Evolutionary conservation across 2,113 vertebrate genomes (phyloP).

Genomic region (Festucalex cinctus): DNA sequence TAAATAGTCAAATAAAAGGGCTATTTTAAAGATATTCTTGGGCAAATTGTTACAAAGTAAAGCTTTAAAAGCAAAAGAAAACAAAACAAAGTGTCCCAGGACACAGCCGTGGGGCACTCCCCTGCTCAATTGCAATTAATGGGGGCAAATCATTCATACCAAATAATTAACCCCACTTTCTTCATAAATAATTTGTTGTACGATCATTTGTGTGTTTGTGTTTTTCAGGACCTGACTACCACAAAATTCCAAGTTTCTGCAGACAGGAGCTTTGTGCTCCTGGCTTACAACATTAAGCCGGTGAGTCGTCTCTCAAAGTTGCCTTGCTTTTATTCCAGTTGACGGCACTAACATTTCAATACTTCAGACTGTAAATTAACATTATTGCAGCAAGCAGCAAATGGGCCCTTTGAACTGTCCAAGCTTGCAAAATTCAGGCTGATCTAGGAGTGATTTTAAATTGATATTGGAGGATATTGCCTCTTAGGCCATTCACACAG

Average conservation of each 20-base stretch:
- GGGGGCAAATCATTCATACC: not conserved
- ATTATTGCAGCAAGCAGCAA: not conserved
- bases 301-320: slow-evolving; percentile 56
- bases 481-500: not conserved
- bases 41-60: too few relatives aligned
- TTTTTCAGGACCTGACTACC: slow-evolving; percentile 51
- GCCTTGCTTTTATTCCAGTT: too few relatives aligned
- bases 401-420: not conserved
- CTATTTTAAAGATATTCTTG: too few relatives aligned
- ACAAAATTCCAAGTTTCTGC: slow-evolving; percentile 71
- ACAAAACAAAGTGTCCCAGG: not conserved
- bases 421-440: not conserved
- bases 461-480: not conserved
- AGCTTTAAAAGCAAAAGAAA: not conserved
- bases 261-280: slow-evolving; percentile 73
- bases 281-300: slow-evolving; percentile 71
- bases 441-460: not conserved
- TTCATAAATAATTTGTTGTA: not conserved
- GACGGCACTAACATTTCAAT: too few relatives aligned
- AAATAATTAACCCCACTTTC: not conserved
- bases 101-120: slow-evolving; percentile 2
- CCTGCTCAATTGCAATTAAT: not conserved
- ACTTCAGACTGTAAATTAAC: not conserved
- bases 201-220: not conserved
- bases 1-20: too few relatives aligned